Evolutionary conservation across 2,888 invertebrate genomes (phyloP).

Genomic region (Harpalus rufipes): DNA sequence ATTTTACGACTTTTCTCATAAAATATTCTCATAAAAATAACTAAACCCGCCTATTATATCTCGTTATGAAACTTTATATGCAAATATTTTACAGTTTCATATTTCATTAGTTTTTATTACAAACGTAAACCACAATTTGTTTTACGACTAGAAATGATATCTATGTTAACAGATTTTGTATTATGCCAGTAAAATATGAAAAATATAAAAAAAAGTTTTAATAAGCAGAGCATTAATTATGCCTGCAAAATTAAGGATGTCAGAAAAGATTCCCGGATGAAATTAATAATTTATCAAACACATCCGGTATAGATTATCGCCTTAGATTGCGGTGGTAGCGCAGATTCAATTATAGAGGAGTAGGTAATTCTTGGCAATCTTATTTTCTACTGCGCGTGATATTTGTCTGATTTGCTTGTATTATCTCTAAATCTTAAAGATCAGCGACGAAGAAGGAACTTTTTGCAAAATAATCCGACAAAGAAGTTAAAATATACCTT

Average conservation of each 20-base stretch:
- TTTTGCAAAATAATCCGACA: neutral
- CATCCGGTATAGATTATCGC: constrained; percentile 15
- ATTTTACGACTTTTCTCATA: neutral
- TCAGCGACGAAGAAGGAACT: neutral
- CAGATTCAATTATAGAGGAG: constrained; percentile 33
- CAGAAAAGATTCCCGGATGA: constrained; percentile 8
- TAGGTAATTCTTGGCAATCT: constrained; percentile 10
- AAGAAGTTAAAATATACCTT: neutral
- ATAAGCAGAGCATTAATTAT: constrained; percentile 22
- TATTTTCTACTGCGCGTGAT: constrained; percentile 5
- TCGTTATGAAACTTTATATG: neutral
- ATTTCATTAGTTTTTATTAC: neutral
- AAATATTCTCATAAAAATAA: neutral
- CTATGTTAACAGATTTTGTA: constrained; percentile 2
- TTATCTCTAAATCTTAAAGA: neutral
- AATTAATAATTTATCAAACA: constrained; percentile 42
- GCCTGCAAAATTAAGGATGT: neutral
- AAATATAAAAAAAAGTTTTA: neutral
- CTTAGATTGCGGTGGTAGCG: constrained; percentile 18
- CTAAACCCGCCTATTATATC: neutral
- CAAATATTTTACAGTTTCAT: neutral
- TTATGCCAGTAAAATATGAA: neutral
- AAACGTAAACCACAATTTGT: neutral
- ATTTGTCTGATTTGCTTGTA: constrained; percentile 12
- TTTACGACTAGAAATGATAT: neutral